phyloP scores from a whole-genome alignment of 2,888 invertebrate species.

The Stenodema calcarata region DNA sequence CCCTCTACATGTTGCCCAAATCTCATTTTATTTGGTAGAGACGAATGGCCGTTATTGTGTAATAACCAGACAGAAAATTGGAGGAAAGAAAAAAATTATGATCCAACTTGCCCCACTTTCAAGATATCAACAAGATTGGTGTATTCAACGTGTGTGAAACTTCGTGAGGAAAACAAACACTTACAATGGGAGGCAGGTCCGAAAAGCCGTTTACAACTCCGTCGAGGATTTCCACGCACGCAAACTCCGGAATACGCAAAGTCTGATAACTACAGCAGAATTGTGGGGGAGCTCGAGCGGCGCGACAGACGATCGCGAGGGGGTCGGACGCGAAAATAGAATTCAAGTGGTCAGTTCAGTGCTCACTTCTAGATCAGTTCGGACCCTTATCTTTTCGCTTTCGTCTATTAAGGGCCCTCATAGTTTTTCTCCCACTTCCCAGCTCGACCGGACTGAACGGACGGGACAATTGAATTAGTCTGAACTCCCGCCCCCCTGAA shows the following conservation, averaged over 20 bases:
- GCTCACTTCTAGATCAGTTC: conserved; percentile 9
- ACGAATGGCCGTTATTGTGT: too few relatives aligned
- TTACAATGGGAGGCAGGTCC: background rate
- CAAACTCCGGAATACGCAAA: background rate
- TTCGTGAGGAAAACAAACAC: background rate
- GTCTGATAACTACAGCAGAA: background rate
- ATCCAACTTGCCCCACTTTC: too few relatives aligned
- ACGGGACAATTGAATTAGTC: conserved; percentile 1
- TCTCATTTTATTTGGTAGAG: too few relatives aligned
- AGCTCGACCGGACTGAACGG: background rate
- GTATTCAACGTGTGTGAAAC: too few relatives aligned
- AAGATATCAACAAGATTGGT: too few relatives aligned
- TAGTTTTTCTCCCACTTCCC: background rate
- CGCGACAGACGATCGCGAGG: background rate
- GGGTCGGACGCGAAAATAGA: conserved; percentile 52
- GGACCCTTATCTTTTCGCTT: conserved; percentile 50
- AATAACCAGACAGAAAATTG: too few relatives aligned
- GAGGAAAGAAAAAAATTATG: too few relatives aligned
- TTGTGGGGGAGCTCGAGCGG: background rate
- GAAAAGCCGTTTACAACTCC: background rate
- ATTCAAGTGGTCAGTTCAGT: conserved; percentile 53
- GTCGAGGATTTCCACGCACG: background rate
- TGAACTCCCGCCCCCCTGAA: background rate
- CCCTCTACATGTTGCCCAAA: too few relatives aligned
- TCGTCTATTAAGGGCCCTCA: conserved; percentile 48